Evolutionary conservation across 2,888 invertebrate species (phyloP).

Genomic region (Acleris literana): DNA sequence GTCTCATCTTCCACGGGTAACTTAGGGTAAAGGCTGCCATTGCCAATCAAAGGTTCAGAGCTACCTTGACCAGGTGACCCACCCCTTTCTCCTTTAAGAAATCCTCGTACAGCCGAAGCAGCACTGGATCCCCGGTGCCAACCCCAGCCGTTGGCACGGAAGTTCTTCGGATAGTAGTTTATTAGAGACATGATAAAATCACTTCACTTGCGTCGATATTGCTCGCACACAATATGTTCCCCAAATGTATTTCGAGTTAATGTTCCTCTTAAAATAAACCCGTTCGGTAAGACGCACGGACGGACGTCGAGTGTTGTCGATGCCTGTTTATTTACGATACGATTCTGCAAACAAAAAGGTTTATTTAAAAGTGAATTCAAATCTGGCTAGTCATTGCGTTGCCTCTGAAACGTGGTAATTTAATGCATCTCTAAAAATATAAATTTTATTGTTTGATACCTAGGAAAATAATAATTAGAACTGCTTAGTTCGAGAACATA

Average conservation of each 20-base stretch:
- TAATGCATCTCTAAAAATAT: not conserved
- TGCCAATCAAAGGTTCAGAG: slow-evolving; percentile 59
- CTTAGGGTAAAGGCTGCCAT: slow-evolving; percentile 65
- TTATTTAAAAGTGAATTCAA: slow-evolving; percentile 1
- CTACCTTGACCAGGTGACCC: slow-evolving; percentile 50
- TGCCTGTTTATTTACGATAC: slow-evolving; percentile 47
- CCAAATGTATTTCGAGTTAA: slow-evolving; percentile 41
- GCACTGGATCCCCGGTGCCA: slow-evolving; percentile 69
- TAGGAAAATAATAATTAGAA: not conserved
- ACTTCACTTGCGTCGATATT: slow-evolving; percentile 20
- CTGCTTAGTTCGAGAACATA: not conserved
- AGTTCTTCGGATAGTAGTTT: slow-evolving; percentile 75
- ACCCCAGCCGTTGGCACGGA: slow-evolving; percentile 77
- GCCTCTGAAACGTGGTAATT: not conserved
- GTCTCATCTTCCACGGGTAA: slow-evolving; percentile 71
- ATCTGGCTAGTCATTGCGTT: not conserved
- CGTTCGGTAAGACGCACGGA: slow-evolving; percentile 41
- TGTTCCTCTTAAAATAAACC: slow-evolving; percentile 47
- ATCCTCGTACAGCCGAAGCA: slow-evolving; percentile 65
- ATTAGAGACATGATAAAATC: slow-evolving; percentile 46
- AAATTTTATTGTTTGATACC: not conserved
- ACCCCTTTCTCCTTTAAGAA: slow-evolving; percentile 67
- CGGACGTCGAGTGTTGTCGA: slow-evolving; percentile 43
- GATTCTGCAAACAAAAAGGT: slow-evolving; percentile 44
- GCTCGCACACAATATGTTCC: slow-evolving; percentile 38